Evolutionary conservation across 2,888 invertebrate species (phyloP).

Genomic region (Himalopsyche tibetana): DNA sequence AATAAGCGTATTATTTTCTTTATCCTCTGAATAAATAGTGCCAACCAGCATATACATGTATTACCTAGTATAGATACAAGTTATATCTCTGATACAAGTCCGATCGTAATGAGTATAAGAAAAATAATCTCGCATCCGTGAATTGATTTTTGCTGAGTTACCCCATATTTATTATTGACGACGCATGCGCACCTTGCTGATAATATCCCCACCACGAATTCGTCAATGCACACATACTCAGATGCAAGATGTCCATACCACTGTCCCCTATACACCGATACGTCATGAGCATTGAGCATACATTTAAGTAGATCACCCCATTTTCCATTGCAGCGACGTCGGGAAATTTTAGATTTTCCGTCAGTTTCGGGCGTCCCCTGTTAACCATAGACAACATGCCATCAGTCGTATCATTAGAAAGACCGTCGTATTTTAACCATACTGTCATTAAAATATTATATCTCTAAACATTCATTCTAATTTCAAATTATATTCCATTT

Average conservation of each 20-base stretch:
- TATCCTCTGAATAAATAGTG: too few species aligned
- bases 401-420: constrained; percentile 47
- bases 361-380: constrained; percentile 17
- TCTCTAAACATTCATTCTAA: background rate
- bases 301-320: constrained; percentile 52
- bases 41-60: too few species aligned
- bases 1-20: too few species aligned
- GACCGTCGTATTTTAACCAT: background rate
- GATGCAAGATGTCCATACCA: constrained; percentile 37
- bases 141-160: constrained; percentile 65
- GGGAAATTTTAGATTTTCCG: constrained; percentile 25
- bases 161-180: constrained; percentile 56
- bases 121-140: constrained; percentile 53
- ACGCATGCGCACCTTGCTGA: constrained; percentile 55
- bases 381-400: constrained; percentile 56
- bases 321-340: constrained; percentile 46
- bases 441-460: constrained; percentile 1
- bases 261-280: constrained; percentile 3
- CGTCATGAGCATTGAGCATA: constrained; percentile 43
- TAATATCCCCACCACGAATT: constrained; percentile 31
- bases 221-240: constrained; percentile 11
- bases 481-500: constrained; percentile 19
- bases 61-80: too few species aligned
- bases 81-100: too few species aligned
- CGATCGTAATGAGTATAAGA: background rate